Evolutionary conservation across 1,140 invertebrate genomes (phyloP), one percentile per base, ranked within the genome.

Genomic region (Paracyclopina nana): DNA sequence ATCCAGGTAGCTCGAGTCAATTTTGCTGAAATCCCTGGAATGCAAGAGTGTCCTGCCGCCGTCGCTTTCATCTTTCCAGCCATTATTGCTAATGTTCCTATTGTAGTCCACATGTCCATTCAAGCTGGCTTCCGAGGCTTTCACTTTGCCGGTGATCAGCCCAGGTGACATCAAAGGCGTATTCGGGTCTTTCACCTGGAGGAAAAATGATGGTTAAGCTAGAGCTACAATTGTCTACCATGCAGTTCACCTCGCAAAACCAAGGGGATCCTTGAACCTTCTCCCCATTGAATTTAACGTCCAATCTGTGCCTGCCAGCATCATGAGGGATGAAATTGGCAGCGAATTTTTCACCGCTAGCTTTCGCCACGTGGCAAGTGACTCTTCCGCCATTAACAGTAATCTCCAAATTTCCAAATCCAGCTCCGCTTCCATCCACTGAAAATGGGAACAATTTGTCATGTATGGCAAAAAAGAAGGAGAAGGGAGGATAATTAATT

Each of bases 221-320:
- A 31, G 29, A 31, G 29, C 29, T 38, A n/a, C 34, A 38, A 4
- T 3, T n/a, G 34, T 20, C 20, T 8, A 9, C 5, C 34, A n/a
- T 38, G 14, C 20, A 20, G 34, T 20, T 38, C 34, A 48, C 50
- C 40, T 52, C 50, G 14, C 42, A 26, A 29, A 52, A 52, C 50
- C 50, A 52, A 11, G 50, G 31, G 27, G 38, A 45, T 34, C 43
- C 18, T 12, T 82, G 79, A 12, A 96, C 84, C 56, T 79, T 76
- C 63, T 90, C 79, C 20, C 82, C 82, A 66, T 97, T 97, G 68
- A 98, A 97, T 46, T 80, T 87, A 72, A 97, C 91, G 60, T 92
- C 83, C 11, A 97, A 80, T 2, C 77, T 71, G 67, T 94, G 87
- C 22, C 75, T 73, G 20, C 83, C 74, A 9, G 79, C 71, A 59